Evolutionary conservation across 2,888 invertebrate species (phyloP).

Genomic region (Elysia crispata): DNA sequence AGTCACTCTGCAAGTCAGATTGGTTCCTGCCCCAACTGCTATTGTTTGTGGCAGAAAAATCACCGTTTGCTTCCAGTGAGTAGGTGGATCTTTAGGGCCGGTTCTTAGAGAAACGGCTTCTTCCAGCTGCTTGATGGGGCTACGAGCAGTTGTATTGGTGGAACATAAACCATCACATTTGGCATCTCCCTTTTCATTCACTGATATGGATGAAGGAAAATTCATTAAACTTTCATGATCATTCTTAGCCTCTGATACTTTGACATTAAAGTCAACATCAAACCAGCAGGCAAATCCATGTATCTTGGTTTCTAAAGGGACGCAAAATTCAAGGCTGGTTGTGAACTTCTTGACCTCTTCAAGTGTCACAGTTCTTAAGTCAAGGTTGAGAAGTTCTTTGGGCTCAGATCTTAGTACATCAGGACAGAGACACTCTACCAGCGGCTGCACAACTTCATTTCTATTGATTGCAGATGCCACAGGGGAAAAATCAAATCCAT

Average conservation of each 20-base stretch:
- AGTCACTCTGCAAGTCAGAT: slow-evolving; percentile 60
- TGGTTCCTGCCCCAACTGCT: slow-evolving; percentile 83
- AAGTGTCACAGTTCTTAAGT: slow-evolving; percentile 66
- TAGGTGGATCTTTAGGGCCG: slow-evolving; percentile 85
- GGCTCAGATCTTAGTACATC: slow-evolving; percentile 65
- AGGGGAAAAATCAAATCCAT: slow-evolving; percentile 75
- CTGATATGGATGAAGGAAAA: background rate
- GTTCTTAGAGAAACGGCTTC: slow-evolving; percentile 83
- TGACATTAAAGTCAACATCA: slow-evolving; percentile 67
- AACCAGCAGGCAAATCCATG: slow-evolving; percentile 77
- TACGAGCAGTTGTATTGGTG: background rate
- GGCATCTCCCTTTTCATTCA: slow-evolving; percentile 6
- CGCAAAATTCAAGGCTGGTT: slow-evolving; percentile 62
- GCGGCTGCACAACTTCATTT: slow-evolving; percentile 61
- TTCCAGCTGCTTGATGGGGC: too few relatives aligned
- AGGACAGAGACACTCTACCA: slow-evolving; percentile 60
- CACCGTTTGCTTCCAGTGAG: slow-evolving; percentile 97
- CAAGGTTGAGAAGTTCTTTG: slow-evolving; percentile 62
- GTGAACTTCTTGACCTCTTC: slow-evolving; percentile 63
- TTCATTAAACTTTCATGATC: background rate
- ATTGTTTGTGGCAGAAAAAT: slow-evolving; percentile 89
- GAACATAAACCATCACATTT: background rate
- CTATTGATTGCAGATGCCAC: slow-evolving; percentile 58
- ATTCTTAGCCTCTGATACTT: background rate
- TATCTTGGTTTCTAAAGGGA: slow-evolving; percentile 59